These are phyloP conservation scores for Arenaria interpres DNA, from an alignment of 2,113 vertebrate genomes.

Conservation along the genomic window DNA sequence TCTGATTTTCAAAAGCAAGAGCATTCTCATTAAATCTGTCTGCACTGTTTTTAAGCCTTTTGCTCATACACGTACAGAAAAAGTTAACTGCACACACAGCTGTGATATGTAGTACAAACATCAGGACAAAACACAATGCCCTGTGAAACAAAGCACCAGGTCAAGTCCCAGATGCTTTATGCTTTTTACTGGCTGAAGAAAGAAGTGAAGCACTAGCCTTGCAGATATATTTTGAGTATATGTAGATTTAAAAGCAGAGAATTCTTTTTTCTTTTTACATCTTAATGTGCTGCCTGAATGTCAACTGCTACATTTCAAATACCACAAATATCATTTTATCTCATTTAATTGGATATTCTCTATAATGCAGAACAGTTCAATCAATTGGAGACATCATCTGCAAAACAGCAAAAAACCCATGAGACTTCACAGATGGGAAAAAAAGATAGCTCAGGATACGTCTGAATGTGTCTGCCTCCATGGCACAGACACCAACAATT, in stretches of 20 bases:
- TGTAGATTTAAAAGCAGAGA: background rate
- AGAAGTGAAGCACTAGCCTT: background rate
- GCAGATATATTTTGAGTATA: background rate
- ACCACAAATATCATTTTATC: background rate
- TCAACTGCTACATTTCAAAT: background rate
- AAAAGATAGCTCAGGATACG: background rate
- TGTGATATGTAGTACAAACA: background rate
- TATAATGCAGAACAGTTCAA: background rate
- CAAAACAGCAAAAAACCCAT: background rate
- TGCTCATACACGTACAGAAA: accelerated
- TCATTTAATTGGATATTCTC: background rate
- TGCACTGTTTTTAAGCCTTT: background rate
- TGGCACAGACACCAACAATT: background rate
- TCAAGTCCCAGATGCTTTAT: background rate
- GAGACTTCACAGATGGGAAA: conserved; percentile 9
- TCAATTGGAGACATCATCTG: background rate
- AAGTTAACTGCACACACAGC: background rate
- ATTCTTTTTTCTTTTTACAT: background rate
- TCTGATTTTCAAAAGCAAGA: background rate
- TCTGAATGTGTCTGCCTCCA: background rate
- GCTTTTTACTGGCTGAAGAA: background rate
- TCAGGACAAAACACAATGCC: background rate
- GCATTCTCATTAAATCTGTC: background rate
- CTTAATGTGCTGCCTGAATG: background rate
- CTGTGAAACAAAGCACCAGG: background rate